A percentile compares a stretch with the other conserved stretches of the same genome.
Evolutionary conservation across 2,888 invertebrate genomes (phyloP).

Genomic region (Paralinhomoeus sp.): DNA sequence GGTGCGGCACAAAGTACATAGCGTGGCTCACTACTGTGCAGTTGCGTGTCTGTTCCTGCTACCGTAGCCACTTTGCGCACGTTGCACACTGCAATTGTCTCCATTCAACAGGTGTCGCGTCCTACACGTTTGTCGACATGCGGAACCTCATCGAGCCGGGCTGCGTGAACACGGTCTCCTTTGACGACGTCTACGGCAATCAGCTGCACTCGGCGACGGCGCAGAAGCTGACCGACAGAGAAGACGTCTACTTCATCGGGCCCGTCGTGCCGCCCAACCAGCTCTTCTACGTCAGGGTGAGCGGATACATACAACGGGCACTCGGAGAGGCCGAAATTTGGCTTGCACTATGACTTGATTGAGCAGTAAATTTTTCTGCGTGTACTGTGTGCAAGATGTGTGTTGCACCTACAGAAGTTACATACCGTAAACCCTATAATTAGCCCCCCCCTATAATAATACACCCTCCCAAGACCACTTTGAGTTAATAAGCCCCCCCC

Average conservation of each 20-base stretch:
- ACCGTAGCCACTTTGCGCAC: too few relatives aligned
- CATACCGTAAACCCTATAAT: too few relatives aligned
- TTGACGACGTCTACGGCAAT: constrained; percentile 19
- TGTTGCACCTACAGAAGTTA: not conserved
- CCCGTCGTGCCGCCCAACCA: constrained; percentile 42
- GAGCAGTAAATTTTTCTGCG: not conserved
- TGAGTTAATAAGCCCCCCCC: too few relatives aligned
- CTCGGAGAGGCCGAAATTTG: not conserved
- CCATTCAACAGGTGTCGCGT: constrained; percentile 10
- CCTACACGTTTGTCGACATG: constrained; percentile 30
- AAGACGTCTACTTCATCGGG: constrained; percentile 34
- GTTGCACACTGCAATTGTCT: not conserved
- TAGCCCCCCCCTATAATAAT: too few relatives aligned
- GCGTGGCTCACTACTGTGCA: too few relatives aligned
- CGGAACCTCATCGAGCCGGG: constrained; percentile 28
- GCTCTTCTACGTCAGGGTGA: constrained; percentile 43
- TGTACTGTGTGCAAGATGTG: too few relatives aligned
- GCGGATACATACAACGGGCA: constrained; percentile 13
- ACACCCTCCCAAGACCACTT: too few relatives aligned
- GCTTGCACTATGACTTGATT: constrained; percentile 4
- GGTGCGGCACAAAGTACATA: too few relatives aligned
- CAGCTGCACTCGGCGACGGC: constrained; percentile 20
- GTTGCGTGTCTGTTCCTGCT: too few relatives aligned
- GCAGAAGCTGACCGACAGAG: constrained; percentile 7
- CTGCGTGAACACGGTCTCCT: constrained; percentile 17